Base-by-base conservation (phyloP, 2,888 invertebrate genomes). In the Hermaeophaga mercurialis region DNA sequence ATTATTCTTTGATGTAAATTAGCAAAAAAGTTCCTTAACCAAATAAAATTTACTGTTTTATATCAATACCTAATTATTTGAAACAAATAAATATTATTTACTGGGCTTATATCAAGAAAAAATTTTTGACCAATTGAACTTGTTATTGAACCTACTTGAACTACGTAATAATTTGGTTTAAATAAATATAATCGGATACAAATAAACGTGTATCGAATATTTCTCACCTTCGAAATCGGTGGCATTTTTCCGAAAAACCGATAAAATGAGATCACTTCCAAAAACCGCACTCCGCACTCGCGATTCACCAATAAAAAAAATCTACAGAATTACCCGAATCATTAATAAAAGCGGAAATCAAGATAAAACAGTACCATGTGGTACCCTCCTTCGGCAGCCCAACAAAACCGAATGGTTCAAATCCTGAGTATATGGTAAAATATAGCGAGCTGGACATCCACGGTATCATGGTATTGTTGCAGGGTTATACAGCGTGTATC, bases 401-500 rank as follows among this genome's bases (percentile, higher is more conserved):
- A 48, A 52, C 46, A 36, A 55, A 59, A 49, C 26, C 22, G 48
- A 60, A 46, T 60, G 60, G 48, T 43, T 56, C 55, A 53, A 53
- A 56, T 34, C 47, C 52, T 15, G 18, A 41, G 46, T 43, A 50
- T 54, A 55, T 57, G 50, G 45, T 48, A 41, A 60, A 60, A 60
- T 60, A 60, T 60, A 60, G 36, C 39, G 33, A 44, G 49, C 38
- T 66, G 66, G 62, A 61, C 64, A 66, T 67, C 65, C 63, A 46
- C 47, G 61, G 62, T 62, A 66, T 69, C 69, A 69, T 70, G 63
- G n/a, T n/a, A n/a, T n/a, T n/a, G n/a, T n/a, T 60, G 58, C 15
- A 62, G 64, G 67, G 61, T 66, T 68, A 70, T 66, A 67, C 65
- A 69, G 66, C 70, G 70, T 69, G 66, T 66, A 65, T 69, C 69